Evolutionary conservation across 2,113 vertebrate species (phyloP).

Genomic region (Cephalopholis sonnerati): DNA sequence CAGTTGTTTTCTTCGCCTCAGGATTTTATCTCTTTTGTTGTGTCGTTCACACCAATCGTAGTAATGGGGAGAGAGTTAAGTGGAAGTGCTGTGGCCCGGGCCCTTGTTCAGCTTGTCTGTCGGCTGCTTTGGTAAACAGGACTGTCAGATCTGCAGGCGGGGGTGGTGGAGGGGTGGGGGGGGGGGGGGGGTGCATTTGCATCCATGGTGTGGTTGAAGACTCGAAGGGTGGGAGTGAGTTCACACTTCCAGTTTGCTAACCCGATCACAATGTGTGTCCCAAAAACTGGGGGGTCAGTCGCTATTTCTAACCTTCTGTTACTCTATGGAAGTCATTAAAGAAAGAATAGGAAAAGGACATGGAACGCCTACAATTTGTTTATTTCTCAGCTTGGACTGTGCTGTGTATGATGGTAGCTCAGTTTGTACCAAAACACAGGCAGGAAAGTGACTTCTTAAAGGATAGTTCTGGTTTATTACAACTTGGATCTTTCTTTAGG

Average conservation of each 20-base stretch:
- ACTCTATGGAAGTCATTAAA: not conserved
- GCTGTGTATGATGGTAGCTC: not conserved
- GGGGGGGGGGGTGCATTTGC: slow-evolving; percentile 10
- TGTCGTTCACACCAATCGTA: slow-evolving; percentile 73
- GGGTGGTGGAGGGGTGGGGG: not conserved
- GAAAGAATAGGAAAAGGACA: slow-evolving; percentile 5
- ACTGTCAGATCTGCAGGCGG: slow-evolving; percentile 68
- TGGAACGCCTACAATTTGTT: not conserved
- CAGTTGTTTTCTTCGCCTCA: slow-evolving; percentile 72
- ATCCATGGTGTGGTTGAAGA: slow-evolving; percentile 55
- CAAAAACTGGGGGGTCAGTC: slow-evolving; percentile 33
- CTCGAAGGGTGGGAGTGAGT: slow-evolving; percentile 51
- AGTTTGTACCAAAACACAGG: not conserved
- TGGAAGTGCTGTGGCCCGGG: slow-evolving; percentile 63
- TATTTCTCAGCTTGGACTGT: not conserved
- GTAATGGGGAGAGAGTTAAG: slow-evolving; percentile 75
- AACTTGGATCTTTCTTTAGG: not conserved
- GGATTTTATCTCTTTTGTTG: slow-evolving; percentile 76
- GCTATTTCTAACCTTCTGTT: slow-evolving; percentile 41
- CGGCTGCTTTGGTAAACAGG: slow-evolving; percentile 72
- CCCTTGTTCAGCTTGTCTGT: slow-evolving; percentile 65
- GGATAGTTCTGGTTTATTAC: not conserved
- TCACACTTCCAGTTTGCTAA: slow-evolving; percentile 49
- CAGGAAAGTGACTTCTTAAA: not conserved
- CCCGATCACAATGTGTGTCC: slow-evolving; percentile 34